Base-by-base conservation (phyloP, 2,888 invertebrate species). In the Melanchra persicariae region DNA sequence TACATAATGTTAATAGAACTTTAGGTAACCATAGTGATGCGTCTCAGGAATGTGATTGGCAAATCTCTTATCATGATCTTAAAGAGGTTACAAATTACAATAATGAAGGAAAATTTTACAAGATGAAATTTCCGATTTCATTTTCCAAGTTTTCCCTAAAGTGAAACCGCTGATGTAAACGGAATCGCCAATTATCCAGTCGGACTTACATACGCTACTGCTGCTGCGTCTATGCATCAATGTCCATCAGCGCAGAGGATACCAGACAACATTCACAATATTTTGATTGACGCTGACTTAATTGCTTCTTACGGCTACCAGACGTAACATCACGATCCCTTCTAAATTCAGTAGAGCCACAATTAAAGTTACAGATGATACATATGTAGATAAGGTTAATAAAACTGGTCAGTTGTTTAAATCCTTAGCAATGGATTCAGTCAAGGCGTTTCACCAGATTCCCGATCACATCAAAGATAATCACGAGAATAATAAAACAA, bases 241-340 rank as follows among this genome's bases (percentile, higher is more conserved):
- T 62, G 70, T 78, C 79, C 54, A 78, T 78, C 79, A 60, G 15
- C 26, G 24, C 43, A 57, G 64, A 77, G 69, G 61, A 79, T 79
- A 40, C 74, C 30, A 54, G 45, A 54, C 64, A 70, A 62, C 79
- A 70, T 79, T 79, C 79, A 77, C 74, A 77, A 79, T 74, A 70
- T 74, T 78, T 79, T 79, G 77, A 78, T 78, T 78, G 77, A 70
- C 79, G 70, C 30, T 69, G 57, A 45, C 60, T 79, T 77, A 79
- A 79, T 78, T 79, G 64, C 60, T 43, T 69, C 47, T 64, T 69
- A 74, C 43, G 43, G 69, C 55, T 79, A 79, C 79, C 37, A 67
- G 49, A 67, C 51, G 43, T 63, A 76, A 60, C 60, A 60, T 68
- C 77, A 79, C 74, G 68, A 79, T 79, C 59, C 78, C 57, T 76